Evolutionary conservation across 2,797 vertebrate genomes (phyloP), one percentile per base, ranked within the genome.

Genomic region (Cuniculus paca): DNA sequence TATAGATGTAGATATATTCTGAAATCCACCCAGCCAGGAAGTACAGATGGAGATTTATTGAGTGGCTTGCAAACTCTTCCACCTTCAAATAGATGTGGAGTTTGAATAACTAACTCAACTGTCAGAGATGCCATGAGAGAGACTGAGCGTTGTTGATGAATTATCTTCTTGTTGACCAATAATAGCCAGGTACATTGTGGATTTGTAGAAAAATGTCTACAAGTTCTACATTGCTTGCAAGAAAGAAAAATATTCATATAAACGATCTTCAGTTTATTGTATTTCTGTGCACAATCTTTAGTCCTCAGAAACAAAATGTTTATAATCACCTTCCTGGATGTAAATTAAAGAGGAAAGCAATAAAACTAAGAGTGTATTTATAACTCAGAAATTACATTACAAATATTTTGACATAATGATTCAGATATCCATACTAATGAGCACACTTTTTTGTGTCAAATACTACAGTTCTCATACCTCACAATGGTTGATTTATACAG

Each of bases 381-480:
- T 90, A 89, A 95, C 20, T 95, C 24, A 77, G 50, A 93, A 95
- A 92, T 61, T 80, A 88, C 54, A 90, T 84, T 78, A 72, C 52
- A 92, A 95, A 92, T 94, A 94, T 80, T 86, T 95, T 77, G 90
- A 95, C 60, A 85, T 60, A 91, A 39, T 82, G 70, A 91, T 77
- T 84, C 88, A 80, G 78, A 91, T 54, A 56, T 9, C 24, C 58
- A 63, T 80, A 88, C 19, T 82, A 90, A 95, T 42, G 34, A 97
- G 56, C 10, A 48, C 5, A 87, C 19, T 16, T 63, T 31, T 19
- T 45, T 78, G 74, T 50, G 19, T 80, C 26, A 83, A 83, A 83
- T 24, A 52, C 6, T 79, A 2, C 42, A 45, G 58, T 77, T 95
- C 70, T 81, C 28, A n/a, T 70, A 14, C 12, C n/a, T 93, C n/a